A percentile compares a stretch with the other conserved stretches of the same genome.
These are phyloP conservation scores for Mythimna vitellina DNA, from an alignment of 2,888 invertebrate species.

Conservation along the genomic window DNA sequence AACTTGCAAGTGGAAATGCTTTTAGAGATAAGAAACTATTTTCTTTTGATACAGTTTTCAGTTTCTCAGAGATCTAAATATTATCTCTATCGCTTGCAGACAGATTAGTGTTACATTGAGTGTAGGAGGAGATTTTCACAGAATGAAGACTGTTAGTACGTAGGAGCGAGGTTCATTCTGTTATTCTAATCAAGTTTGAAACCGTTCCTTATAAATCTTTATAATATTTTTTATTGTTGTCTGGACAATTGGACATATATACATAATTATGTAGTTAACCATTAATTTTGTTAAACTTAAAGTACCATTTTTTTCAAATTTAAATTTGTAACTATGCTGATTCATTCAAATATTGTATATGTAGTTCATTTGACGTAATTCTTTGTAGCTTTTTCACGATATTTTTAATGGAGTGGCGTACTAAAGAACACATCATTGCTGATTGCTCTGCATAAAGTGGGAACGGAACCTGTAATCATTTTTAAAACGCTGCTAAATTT, in stretches of 20 bases:
- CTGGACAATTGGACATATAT: background rate
- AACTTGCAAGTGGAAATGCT: conserved; percentile 1
- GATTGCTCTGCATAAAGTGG: too few relatives aligned
- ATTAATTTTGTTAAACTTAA: too few relatives aligned
- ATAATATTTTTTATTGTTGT: background rate
- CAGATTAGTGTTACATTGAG: conserved; percentile 29
- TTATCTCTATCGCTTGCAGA: conserved; percentile 38
- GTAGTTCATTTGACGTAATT: too few relatives aligned
- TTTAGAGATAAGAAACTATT: conserved; percentile 16
- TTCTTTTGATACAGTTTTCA: conserved; percentile 36
- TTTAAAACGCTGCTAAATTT: too few relatives aligned
- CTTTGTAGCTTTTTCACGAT: too few relatives aligned
- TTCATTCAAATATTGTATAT: too few relatives aligned
- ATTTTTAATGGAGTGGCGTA: too few relatives aligned
- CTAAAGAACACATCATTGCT: too few relatives aligned
- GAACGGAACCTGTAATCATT: too few relatives aligned
- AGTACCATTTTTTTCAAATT: too few relatives aligned
- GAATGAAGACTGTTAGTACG: conserved; percentile 19
- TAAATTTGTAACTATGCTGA: too few relatives aligned
- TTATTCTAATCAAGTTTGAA: conserved; percentile 18
- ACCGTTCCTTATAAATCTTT: conserved; percentile 5
- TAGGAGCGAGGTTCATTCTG: conserved; percentile 5
- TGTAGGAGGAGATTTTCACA: conserved; percentile 42
- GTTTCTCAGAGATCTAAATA: conserved; percentile 49
- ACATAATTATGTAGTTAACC: background rate